Percentiles rank a stretch among this genome's conserved stretches.
These are phyloP conservation scores for Drosophila pruinosa DNA, from an alignment of 1,140 invertebrate genomes.

Conservation along the genomic window DNA sequence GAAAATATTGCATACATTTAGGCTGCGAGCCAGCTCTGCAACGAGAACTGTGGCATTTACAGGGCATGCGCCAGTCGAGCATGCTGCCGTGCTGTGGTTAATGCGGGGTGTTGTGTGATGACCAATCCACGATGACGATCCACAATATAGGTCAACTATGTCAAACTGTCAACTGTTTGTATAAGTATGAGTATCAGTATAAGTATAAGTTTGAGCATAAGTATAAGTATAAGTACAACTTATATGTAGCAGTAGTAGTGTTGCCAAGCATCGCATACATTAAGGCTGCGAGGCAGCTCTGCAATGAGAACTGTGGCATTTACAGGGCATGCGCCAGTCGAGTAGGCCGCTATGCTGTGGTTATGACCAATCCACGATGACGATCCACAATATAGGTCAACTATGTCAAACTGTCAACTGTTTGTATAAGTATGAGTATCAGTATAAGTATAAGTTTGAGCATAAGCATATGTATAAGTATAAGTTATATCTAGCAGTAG, in stretches of 20 bases:
- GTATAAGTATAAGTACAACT: background rate
- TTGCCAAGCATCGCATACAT: no score
- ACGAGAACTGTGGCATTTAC: no score
- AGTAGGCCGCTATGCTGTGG: background rate
- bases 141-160: conserved; percentile 41
- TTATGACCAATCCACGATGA: conserved; percentile 31
- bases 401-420: background rate
- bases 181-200: no score
- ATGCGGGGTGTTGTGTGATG: background rate
- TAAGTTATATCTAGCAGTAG: background rate
- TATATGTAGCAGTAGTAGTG: conserved; percentile 3
- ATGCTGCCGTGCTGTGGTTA: background rate
- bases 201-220: no score
- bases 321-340: conserved; percentile 17
- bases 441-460: background rate
- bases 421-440: background rate
- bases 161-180: background rate
- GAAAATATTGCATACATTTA: background rate
- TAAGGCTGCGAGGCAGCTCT: background rate
- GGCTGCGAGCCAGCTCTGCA: background rate
- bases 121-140: conserved; percentile 33
- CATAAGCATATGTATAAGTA: background rate
- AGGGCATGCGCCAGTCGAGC: conserved; percentile 13
- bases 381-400: conserved; percentile 47
- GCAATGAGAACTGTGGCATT: no score